Evolutionary conservation across 2,888 invertebrate genomes (phyloP).

Genomic region (Metallyticus violacea): DNA sequence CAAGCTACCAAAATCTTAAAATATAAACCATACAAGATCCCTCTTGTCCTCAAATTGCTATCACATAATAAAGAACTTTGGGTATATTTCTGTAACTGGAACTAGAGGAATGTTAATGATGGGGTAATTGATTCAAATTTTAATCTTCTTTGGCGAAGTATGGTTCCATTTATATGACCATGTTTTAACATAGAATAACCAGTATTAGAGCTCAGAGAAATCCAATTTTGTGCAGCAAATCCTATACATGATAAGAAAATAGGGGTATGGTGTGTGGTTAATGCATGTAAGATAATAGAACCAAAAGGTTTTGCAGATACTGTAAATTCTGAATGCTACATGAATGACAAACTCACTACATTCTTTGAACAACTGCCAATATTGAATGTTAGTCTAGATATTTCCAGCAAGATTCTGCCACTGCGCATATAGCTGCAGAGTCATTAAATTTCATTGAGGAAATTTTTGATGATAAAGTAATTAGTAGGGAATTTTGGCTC

Average conservation of each 20-base stretch:
- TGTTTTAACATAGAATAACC: neutral
- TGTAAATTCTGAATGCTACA: neutral
- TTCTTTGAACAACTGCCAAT: no score
- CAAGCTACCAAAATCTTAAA: neutral
- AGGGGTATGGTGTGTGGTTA: neutral
- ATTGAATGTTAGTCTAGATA: no score
- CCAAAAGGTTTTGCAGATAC: neutral
- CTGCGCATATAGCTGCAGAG: no score
- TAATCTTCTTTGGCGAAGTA: neutral
- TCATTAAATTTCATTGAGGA: no score
- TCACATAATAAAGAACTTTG: neutral
- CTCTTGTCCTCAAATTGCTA: neutral
- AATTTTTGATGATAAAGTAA: no score
- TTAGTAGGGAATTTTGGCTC: no score
- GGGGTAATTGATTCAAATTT: neutral
- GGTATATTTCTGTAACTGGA: neutral
- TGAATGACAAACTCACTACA: no score
- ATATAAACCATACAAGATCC: neutral
- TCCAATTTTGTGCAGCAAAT: neutral
- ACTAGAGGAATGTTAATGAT: neutral
- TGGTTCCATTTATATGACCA: neutral
- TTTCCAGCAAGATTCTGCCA: no score
- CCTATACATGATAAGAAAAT: neutral
- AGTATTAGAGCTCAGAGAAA: neutral
- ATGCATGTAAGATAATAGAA: neutral